Base-by-base conservation (phyloP, 2,888 invertebrate species). In the Desoria tigrina region DNA sequence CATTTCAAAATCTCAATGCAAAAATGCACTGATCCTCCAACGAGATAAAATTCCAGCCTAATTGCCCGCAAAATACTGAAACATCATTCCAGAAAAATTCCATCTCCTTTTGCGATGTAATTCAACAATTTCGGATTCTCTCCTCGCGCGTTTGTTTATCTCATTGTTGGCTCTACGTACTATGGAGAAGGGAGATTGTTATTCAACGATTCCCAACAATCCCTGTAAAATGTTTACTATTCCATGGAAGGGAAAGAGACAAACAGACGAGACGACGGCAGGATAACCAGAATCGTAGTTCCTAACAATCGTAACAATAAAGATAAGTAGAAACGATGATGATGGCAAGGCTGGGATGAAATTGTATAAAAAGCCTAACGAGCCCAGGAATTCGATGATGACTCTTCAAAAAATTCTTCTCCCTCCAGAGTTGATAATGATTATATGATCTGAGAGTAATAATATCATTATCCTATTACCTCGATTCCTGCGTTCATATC, bases 401-500 rank as follows among this genome's bases (percentile, higher is more conserved):
- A 58, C 58, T 42, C 58, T 58, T 58, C 42, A 58, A 24, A 58
- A 32, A 58, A 58, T 58, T 24, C 27, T 23, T 21, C 57, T 58
- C 58, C 58, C 58, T 58, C 58, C 56, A 58, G 49, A 58, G 58
- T 45, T 58, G 58, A 58, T 58, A 58, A 58, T 58, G 58, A 58
- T 58, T 45, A 49, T 49, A 58, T 26, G 58, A 58, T 58, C 58
- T 58, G 16, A 28, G 16, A 28, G 49, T 45, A 58, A 58, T 58
- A 58, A 58, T 58, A 58, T 58, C 58, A 58, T 58, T 58, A 58
- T 49, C 58, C 49, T 58, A 58, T 58, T 45, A 45, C 45, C 45
- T 45, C 21, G 9, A 45, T 45, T 6, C n/a, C 45, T 39, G 9
- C 9, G 39, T 39, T 11, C 39, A 39, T 39, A 45, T 45, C 21